Percentiles rank a stretch among this genome's conserved stretches.
Evolutionary conservation across 2,797 vertebrate species (phyloP).

Genomic region (Hydrocynus forskahlii): DNA sequence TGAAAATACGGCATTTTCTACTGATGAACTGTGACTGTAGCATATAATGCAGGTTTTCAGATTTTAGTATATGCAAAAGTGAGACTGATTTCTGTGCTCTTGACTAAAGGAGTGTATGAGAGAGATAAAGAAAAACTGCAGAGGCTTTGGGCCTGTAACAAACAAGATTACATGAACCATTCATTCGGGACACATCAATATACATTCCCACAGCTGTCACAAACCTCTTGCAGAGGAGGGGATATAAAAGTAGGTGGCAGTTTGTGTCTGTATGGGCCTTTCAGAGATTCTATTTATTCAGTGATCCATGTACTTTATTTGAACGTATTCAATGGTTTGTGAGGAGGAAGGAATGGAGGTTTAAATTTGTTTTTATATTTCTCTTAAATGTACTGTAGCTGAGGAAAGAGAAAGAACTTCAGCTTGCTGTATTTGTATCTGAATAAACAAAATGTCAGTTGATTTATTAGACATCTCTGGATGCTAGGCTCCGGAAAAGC

Average conservation of each 20-base stretch:
- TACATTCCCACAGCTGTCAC: conserved; percentile 17
- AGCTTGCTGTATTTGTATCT: background rate
- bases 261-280: conserved; percentile 18
- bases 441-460: background rate
- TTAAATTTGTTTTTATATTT: background rate
- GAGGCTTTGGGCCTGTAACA: conserved; percentile 16
- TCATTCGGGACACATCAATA: conserved; percentile 25
- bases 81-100: conserved; percentile 18
- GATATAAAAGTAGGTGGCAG: conserved; percentile 20
- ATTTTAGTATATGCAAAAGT: background rate
- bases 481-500: background rate
- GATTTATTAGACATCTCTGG: background rate
- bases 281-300: background rate
- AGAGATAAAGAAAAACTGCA: conserved; percentile 30
- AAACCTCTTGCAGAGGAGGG: conserved; percentile 24
- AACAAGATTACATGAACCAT: conserved; percentile 29
- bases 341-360: conserved; percentile 21
- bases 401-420: background rate
- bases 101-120: conserved; percentile 3
- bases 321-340: conserved; percentile 4
- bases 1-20: conserved; percentile 22
- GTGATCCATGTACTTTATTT: background rate
- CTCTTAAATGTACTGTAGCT: background rate
- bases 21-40: background rate
- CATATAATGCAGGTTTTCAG: conserved; percentile 23